These are phyloP conservation scores for Ispidina lecontei DNA, from an alignment of 2,797 vertebrate species.

Conservation along the genomic window DNA sequence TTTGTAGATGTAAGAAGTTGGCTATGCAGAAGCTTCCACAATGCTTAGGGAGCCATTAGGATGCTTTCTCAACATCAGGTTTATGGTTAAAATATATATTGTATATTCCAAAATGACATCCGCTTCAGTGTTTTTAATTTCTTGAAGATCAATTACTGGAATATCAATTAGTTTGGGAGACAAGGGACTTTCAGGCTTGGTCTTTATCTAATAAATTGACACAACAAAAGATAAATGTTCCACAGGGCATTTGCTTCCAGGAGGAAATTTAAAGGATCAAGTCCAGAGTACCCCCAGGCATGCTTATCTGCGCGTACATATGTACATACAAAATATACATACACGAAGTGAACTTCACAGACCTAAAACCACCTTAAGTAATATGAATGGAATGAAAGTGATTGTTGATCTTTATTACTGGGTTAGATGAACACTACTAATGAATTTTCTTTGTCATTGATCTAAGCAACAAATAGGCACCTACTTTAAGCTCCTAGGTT, in stretches of 20 bases:
- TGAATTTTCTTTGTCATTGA: background rate
- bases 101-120: background rate
- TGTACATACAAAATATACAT: background rate
- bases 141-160: background rate
- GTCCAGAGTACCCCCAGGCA: no score
- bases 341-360: background rate
- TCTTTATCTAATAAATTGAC: background rate
- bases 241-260: background rate
- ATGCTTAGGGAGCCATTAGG: background rate
- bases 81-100: background rate
- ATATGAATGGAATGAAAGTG: background rate
- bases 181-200: background rate
- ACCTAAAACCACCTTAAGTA: background rate
- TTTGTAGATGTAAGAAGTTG: background rate
- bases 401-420: background rate
- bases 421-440: background rate
- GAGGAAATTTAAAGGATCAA: background rate
- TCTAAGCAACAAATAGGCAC: background rate
- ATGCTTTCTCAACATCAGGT: background rate
- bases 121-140: background rate
- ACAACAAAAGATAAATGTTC: background rate
- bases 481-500: background rate
- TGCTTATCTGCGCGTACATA: rapidly evolving
- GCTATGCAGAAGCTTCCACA: background rate
- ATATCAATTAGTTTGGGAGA: background rate